phyloP scores from a whole-genome alignment of 2,797 vertebrate genomes.

The Syngnathus rostellatus region DNA sequence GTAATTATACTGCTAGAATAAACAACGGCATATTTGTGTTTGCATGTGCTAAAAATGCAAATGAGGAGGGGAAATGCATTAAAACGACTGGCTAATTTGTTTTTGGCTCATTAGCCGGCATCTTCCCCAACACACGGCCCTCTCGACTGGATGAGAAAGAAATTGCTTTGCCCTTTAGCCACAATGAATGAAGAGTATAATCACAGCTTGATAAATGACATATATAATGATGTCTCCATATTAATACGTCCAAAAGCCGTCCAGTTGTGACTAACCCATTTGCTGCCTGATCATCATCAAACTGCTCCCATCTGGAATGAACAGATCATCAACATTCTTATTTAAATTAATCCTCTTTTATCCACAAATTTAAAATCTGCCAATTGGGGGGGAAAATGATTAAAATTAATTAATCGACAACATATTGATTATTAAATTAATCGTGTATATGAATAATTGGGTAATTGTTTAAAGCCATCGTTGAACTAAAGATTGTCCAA shows the following conservation, averaged over 20 bases:
- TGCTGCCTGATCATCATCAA: slow-evolving; percentile 12
- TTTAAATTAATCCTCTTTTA: neutral
- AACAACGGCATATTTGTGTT: slow-evolving; percentile 14
- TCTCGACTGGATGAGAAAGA: slow-evolving; percentile 12
- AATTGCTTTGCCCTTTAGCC: slow-evolving; percentile 3
- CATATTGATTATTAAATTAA: too few species aligned
- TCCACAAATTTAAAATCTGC: neutral
- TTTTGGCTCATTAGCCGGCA: slow-evolving; percentile 29
- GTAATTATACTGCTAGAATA: slow-evolving; percentile 24
- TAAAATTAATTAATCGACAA: too few species aligned
- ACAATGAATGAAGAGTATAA: slow-evolving; percentile 15
- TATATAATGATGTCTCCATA: slow-evolving; percentile 17
- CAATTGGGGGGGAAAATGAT: neutral
- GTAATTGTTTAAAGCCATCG: too few species aligned
- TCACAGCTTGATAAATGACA: slow-evolving; percentile 29
- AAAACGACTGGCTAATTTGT: slow-evolving; percentile 33
- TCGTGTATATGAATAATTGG: too few species aligned
- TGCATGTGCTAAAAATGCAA: slow-evolving; percentile 36
- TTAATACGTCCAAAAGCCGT: slow-evolving; percentile 26
- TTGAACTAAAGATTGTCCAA: too few species aligned
- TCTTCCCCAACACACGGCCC: neutral
- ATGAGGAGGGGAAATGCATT: slow-evolving; percentile 26
- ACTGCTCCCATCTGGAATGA: slow-evolving; percentile 19
- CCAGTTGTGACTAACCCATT: slow-evolving; percentile 43
- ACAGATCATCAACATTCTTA: neutral